A percentile compares a stretch with the other conserved stretches of the same genome.
phyloP scores from a whole-genome alignment of 30 jellyfish, hydroid and myxozoan genomes.

The Aurelia sp. region DNA sequence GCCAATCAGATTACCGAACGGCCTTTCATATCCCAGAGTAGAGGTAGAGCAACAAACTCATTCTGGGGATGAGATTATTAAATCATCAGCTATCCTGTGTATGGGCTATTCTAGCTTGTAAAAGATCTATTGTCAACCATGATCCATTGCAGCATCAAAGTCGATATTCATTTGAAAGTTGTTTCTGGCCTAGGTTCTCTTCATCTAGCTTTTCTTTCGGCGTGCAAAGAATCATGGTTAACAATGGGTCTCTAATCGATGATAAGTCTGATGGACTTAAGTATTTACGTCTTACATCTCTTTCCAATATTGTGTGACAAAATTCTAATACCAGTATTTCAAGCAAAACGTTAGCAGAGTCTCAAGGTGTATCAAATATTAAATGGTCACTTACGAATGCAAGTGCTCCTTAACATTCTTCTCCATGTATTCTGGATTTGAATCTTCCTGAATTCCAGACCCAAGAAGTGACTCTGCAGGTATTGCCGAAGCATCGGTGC shows the following conservation, averaged over 20 bases:
- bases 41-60: no score
- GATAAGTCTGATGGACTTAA: not conserved
- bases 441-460: not conserved
- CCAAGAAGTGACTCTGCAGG: not conserved
- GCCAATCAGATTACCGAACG: no score
- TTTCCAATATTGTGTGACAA: no score
- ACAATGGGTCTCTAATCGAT: no score
- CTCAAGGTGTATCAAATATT: not conserved
- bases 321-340: not conserved
- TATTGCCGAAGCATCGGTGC: not conserved
- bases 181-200: no score
- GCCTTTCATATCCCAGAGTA: no score
- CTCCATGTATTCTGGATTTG: not conserved
- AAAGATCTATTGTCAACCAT: no score
- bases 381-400: constrained; percentile 20
- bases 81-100: not conserved
- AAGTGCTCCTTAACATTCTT: constrained; percentile 31
- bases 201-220: no score
- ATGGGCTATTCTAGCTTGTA: not conserved
- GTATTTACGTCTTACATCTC: not conserved
- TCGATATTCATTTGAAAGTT: no score
- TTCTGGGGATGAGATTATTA: no score
- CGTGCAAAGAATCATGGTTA: no score
- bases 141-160: no score
- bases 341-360: not conserved